phyloP scores from a whole-genome alignment of 1,140 invertebrate species.

The Heliconius himera region DNA sequence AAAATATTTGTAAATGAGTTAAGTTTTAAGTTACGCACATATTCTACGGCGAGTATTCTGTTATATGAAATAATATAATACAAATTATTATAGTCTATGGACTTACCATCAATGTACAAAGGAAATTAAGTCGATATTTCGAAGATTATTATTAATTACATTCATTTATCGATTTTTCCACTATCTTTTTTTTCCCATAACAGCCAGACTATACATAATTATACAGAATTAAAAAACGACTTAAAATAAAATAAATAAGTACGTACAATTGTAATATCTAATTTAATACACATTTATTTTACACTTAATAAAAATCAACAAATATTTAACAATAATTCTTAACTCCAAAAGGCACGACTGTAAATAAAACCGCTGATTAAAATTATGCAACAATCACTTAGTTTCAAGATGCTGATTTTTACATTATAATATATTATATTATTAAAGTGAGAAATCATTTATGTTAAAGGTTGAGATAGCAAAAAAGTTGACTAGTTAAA shows the following conservation, averaged over 20 bases:
- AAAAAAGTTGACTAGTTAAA: neutral
- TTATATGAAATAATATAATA: constrained; percentile 23
- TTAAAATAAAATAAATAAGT: constrained; percentile 5
- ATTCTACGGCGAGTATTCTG: neutral
- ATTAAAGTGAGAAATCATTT: neutral
- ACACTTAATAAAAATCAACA: constrained; percentile 25
- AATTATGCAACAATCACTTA: constrained; percentile 9
- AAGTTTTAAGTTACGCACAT: constrained; percentile 10
- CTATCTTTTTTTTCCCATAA: neutral
- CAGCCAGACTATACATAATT: neutral
- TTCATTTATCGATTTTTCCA: neutral
- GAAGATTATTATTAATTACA: neutral
- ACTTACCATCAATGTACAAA: neutral
- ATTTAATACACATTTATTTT: constrained; percentile 9
- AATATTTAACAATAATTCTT: constrained; percentile 25
- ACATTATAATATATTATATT: neutral
- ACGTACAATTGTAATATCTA: neutral
- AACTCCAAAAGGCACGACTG: constrained; percentile 25
- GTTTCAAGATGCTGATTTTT: neutral
- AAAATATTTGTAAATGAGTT: neutral
- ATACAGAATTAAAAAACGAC: neutral
- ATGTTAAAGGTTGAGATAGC: neutral
- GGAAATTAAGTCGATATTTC: neutral
- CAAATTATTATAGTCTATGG: constrained; percentile 1
- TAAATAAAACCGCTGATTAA: constrained; percentile 22